Percentiles rank a stretch among this genome's conserved stretches.
These are phyloP conservation scores for Ceratoteleas bidentatus DNA, from an alignment of 1,140 invertebrate species.

Conservation along the genomic window DNA sequence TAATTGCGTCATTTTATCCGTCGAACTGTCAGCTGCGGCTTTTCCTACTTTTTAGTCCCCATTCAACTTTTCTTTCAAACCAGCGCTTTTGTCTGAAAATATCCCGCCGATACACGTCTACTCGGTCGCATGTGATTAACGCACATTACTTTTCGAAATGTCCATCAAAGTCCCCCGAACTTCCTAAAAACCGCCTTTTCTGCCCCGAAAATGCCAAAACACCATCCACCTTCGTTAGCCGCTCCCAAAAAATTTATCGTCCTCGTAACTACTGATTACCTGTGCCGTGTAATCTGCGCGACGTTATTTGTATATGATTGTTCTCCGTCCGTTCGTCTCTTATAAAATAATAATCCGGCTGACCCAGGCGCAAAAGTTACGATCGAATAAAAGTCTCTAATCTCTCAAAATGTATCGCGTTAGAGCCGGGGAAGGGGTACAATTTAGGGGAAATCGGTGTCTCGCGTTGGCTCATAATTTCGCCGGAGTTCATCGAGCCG, in stretches of 20 bases:
- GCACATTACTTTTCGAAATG: too few relatives aligned
- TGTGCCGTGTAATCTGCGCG: too few relatives aligned
- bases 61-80: slow-evolving; percentile 7
- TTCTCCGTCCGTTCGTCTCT: neutral
- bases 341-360: slow-evolving; percentile 4
- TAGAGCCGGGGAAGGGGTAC: slow-evolving; percentile 23
- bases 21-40: slow-evolving; percentile 42
- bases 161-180: too few relatives aligned
- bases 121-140: neutral
- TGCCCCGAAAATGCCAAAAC: too few relatives aligned
- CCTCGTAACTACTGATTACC: too few relatives aligned
- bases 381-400: slow-evolving; percentile 28
- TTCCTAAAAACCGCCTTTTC: too few relatives aligned
- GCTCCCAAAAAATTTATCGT: too few relatives aligned
- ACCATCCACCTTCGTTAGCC: too few relatives aligned
- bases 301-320: too few relatives aligned
- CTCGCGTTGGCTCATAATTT: slow-evolving; percentile 55
- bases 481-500: slow-evolving; percentile 56
- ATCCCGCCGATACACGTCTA: neutral
- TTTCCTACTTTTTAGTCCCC: slow-evolving; percentile 35
- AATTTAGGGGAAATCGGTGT: slow-evolving; percentile 57
- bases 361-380: slow-evolving; percentile 1
- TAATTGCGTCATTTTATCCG: slow-evolving; percentile 66
- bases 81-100: neutral
- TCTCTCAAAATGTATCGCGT: slow-evolving; percentile 24